Base-by-base conservation (phyloP, 2,888 invertebrate species). In the Perdita meconis region DNA sequence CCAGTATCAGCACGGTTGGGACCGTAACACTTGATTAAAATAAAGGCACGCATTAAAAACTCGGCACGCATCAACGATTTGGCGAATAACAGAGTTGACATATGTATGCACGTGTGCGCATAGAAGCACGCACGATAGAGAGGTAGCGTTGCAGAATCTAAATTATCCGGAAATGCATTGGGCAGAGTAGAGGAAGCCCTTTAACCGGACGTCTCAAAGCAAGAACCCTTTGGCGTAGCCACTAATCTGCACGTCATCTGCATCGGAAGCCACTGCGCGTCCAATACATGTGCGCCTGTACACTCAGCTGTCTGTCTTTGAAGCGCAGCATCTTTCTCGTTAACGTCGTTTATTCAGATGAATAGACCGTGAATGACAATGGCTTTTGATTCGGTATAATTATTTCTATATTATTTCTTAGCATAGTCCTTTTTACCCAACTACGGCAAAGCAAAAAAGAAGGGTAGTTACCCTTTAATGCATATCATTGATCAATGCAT, bases 171-270 rank as follows among this genome's bases (percentile, higher is more conserved):
- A 85, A 88, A 87, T 84, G 83, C 81, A 82, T 82, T 73, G 77
- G 79, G 78, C 57, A 66, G 53, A 55, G 69, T 22, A 51, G 78
- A 56, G 44, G 60, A 53, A 60, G 63, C 70, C 55, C 70, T 84
- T 74, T 71, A 68, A 55, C 69, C 65, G 67, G 71, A 79, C 75
- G 76, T 85, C 77, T 88, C 87, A 86, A 87, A 87, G 87, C 86
- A 88, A 82, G 86, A 85, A 87, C 80, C 83, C 81, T 74, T 72
- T 63, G 66, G 77, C 73, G 64, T 65, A 74, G 72, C 78, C 84
- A 83, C 85, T 87, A 88, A 88, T 88, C 87, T 84, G 80, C 83
- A 81, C 85, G 88, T 87, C 88, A 85, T 86, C 80, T 83, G 78
- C 88, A 82, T 86, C 83, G 79, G 83, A 85, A 82, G 81, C 80